A percentile compares a stretch with the other conserved stretches of the same genome.
These are phyloP conservation scores for Natrix natrix DNA, from an alignment of 2,797 vertebrate species.

Conservation along the genomic window DNA sequence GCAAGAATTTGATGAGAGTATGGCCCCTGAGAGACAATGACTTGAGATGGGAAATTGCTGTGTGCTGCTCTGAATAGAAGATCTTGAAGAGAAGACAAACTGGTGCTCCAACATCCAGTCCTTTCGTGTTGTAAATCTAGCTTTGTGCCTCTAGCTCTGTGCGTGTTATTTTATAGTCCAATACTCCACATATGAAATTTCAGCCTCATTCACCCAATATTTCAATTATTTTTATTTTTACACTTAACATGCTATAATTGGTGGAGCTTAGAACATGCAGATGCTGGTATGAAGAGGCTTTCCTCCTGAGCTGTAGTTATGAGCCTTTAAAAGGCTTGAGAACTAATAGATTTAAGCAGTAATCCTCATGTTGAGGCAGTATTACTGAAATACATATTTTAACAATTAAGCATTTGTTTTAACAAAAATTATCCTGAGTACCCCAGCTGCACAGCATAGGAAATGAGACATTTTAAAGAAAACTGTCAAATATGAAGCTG, in stretches of 20 bases:
- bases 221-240: slow-evolving; percentile 25
- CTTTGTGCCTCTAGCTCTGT: background rate
- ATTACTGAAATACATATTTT: slow-evolving; percentile 20
- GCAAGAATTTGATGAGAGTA: slow-evolving; percentile 31
- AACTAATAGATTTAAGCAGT: background rate
- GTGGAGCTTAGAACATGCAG: slow-evolving; percentile 12
- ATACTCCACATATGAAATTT: slow-evolving; percentile 5
- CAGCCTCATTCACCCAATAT: background rate
- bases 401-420: background rate
- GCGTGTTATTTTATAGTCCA: background rate
- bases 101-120: slow-evolving; percentile 32
- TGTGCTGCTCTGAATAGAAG: background rate
- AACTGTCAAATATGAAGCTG: accelerated
- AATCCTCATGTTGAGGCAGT: slow-evolving; percentile 24
- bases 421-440: slow-evolving; percentile 1
- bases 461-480: background rate
- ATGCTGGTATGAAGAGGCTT: background rate
- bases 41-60: background rate
- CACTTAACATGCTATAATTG: slow-evolving; percentile 14
- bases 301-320: background rate
- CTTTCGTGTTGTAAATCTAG: slow-evolving; percentile 20
- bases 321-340: background rate
- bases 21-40: background rate
- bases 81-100: slow-evolving; percentile 7
- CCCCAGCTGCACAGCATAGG: background rate